phyloP scores from a whole-genome alignment of 35 echinoderm and acorn worm species.

The Ophioderma brevispina region DNA sequence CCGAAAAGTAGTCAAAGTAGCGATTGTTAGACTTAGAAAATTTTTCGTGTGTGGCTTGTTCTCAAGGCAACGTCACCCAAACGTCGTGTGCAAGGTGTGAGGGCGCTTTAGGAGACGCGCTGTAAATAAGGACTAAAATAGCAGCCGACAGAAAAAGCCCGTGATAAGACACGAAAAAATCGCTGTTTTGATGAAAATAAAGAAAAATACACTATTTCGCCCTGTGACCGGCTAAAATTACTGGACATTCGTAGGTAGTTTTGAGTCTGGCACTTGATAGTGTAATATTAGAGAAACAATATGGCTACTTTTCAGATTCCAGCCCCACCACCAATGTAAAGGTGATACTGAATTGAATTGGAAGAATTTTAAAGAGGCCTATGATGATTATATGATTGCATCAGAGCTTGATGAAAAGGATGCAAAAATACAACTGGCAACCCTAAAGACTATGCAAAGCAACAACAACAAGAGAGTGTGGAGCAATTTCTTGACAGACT shows the following conservation, averaged over 20 bases:
- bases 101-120: too few relatives aligned
- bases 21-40: too few relatives aligned
- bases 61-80: too few relatives aligned
- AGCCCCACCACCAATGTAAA: conserved; percentile 28
- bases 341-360: conserved; percentile 32
- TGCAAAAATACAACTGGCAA: conserved; percentile 21
- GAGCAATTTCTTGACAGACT: conserved; percentile 27
- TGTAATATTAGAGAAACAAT: background rate
- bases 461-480: conserved; percentile 37
- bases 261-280: background rate
- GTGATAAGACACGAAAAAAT: too few relatives aligned
- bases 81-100: too few relatives aligned
- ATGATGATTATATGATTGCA: conserved; percentile 15
- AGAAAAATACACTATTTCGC: background rate
- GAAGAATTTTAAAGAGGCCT: conserved; percentile 16
- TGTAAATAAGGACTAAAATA: too few relatives aligned
- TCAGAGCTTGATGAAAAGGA: conserved; percentile 31
- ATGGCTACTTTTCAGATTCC: conserved; percentile 35
- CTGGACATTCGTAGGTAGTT: background rate
- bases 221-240: background rate
- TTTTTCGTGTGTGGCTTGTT: too few relatives aligned
- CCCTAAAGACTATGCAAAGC: background rate
- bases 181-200: too few relatives aligned
- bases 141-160: too few relatives aligned
- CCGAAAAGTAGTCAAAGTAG: too few relatives aligned